Base-by-base conservation (phyloP, 1,140 invertebrate species). In the Sinella curviseta region DNA sequence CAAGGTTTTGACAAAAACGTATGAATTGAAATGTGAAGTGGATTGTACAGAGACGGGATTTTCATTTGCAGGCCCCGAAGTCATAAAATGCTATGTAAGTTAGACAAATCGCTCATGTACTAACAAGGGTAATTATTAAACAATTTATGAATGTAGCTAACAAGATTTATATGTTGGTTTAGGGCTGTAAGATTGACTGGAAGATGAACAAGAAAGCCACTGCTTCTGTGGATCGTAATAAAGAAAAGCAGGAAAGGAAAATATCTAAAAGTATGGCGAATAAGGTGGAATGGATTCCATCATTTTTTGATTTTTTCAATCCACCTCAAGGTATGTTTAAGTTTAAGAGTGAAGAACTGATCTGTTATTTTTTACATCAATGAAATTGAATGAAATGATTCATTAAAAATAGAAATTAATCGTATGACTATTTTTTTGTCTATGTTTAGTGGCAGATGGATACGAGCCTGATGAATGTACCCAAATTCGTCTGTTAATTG, bases 61-160 rank as follows among this genome's bases (percentile, higher is more conserved):
- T 85, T 92, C 93, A 81, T 99, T 98, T 89, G 98, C 99, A 89
- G 98, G 98, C 12, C 97, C 98, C 2, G 97, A 98, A 89, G 98
- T 99, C 82, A 92, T 93, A 84, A 97, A 95, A 86, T 96, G 95
- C 89, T 93, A 93, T 90, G 95, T 97, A 89, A 86, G 87, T 79
- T 54, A 16, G 14, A 54, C 48, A 16, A 54, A 16, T 54, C 14
- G 14, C 48, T n/a, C 48, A 54, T 54, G 48, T 54, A n/a, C n/a
- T 54, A 54, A 14, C 14, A 54, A 54, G n/a, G n/a, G n/a, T n/a
- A n/a, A n/a, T n/a, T n/a, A n/a, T n/a, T n/a, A 14, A 54, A 54
- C 48, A 16, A n/a, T 16, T n/a, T 16, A 16, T 54, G n/a, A 54
- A 54, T 16, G 14, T 54, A 16, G 48, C 14, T 16, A 16, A n/a